Conservation (phyloP, 2,888 invertebrate species). For the Leptinotarsa tumamoca region DNA sequence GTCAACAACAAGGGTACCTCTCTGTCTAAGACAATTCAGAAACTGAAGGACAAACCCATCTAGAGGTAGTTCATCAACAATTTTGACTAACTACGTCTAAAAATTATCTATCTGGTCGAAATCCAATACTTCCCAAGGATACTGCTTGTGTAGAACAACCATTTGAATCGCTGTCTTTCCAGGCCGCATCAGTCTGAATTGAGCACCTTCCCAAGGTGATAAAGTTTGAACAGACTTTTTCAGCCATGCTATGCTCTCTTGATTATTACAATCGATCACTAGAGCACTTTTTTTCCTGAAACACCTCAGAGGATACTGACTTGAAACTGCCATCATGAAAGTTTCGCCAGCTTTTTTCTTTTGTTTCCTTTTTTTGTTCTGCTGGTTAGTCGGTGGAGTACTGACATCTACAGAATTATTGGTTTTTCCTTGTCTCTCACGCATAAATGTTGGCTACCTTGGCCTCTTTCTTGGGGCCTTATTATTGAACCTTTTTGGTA, state of each 20-base stretch:
- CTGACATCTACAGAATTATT: background rate
- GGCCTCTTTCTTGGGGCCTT: background rate
- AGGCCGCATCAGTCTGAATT: conserved; percentile 35
- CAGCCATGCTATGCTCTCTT: conserved; percentile 33
- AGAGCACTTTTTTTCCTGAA: conserved; percentile 32
- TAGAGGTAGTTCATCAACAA: conserved; percentile 30
- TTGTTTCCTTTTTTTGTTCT: conserved; percentile 4
- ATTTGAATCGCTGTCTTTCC: conserved; percentile 28
- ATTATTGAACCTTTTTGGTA: background rate
- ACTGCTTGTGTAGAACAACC: conserved; percentile 29
- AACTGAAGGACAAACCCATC: conserved; percentile 37
- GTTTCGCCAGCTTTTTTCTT: conserved; percentile 27
- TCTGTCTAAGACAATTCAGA: conserved; percentile 28
- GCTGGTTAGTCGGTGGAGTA: background rate
- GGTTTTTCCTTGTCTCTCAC: background rate
- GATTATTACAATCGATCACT: conserved; percentile 33
- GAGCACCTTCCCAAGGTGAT: conserved; percentile 32
- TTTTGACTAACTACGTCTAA: conserved; percentile 29
- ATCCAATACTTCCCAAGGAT: conserved; percentile 32
- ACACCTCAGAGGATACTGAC: conserved; percentile 35
- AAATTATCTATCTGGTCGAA: conserved; percentile 28
- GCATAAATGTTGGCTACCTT: background rate
- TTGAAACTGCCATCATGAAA: conserved; percentile 28
- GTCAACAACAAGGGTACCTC: conserved; percentile 32
- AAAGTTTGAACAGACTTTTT: conserved; percentile 30